phyloP scores from a whole-genome alignment of 2,113 vertebrate genomes.

The Eulemur rufifrons region DNA sequence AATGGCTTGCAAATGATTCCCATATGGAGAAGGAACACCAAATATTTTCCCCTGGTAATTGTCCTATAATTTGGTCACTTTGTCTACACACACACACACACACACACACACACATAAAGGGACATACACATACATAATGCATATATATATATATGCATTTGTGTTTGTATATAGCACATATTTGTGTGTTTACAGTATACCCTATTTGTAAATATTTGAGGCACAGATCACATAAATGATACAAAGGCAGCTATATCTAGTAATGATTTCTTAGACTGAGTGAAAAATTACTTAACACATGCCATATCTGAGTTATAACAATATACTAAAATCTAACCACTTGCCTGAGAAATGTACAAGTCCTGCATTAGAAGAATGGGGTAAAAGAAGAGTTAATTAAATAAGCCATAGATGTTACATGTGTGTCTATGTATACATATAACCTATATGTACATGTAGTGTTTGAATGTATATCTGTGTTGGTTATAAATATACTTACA shows the following conservation, averaged over 20 bases:
- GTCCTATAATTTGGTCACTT: neutral
- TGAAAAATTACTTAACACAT: neutral
- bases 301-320: neutral
- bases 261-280: neutral
- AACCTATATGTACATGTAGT: neutral
- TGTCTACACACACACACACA: neutral
- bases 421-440: neutral
- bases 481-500: neutral
- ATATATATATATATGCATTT: neutral
- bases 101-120: neutral
- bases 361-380: neutral
- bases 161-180: neutral
- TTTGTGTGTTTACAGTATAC: neutral
- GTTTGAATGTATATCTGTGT: neutral
- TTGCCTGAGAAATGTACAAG: neutral
- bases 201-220: neutral
- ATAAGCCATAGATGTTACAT: neutral
- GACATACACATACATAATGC: neutral
- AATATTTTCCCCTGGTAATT: neutral
- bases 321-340: neutral
- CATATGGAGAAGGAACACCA: conserved; percentile 21
- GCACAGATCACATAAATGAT: neutral
- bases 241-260: neutral
- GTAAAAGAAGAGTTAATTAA: neutral
- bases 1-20: conserved; percentile 38